Percentiles rank a stretch among this genome's conserved stretches.
Conservation (phyloP, 2,797 vertebrate species). For the Falco cherrug region DNA sequence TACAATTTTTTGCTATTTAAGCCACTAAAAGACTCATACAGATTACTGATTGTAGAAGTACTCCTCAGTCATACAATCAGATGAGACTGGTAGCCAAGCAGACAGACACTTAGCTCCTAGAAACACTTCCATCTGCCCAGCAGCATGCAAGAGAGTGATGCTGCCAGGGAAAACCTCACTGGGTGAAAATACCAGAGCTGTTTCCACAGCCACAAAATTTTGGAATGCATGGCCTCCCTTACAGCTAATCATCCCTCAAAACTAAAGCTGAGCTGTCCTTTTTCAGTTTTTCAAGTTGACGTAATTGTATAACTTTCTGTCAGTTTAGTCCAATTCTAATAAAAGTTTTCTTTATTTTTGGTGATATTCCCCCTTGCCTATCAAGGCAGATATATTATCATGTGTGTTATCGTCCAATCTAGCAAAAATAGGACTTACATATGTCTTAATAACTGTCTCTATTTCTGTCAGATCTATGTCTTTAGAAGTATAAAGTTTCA, state of each 20-base stretch:
- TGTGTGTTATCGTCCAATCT: neutral
- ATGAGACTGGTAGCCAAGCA: neutral
- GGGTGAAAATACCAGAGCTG: conserved; percentile 32
- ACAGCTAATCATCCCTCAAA: neutral
- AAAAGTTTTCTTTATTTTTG: neutral
- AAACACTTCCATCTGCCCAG: neutral
- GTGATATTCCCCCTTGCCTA: neutral
- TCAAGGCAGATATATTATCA: neutral
- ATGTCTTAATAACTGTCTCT: neutral
- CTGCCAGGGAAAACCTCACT: conserved; percentile 6
- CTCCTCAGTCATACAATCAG: neutral
- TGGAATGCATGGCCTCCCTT: neutral
- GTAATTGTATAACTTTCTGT: neutral
- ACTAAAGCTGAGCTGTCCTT: neutral
- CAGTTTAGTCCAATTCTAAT: neutral
- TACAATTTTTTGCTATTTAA: neutral
- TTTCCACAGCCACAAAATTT: conserved; percentile 19
- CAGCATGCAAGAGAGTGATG: neutral
- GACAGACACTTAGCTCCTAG: neutral
- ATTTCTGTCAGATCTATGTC: neutral
- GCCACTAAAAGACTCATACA: neutral
- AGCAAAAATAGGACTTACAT: neutral
- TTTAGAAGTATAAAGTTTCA: neutral
- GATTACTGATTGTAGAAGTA: neutral
- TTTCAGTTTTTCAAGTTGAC: neutral